A percentile compares a stretch with the other conserved stretches of the same genome.
These are phyloP conservation scores for Corythornis vintsioides DNA, from an alignment of 2,113 vertebrate genomes.

Conservation along the genomic window DNA sequence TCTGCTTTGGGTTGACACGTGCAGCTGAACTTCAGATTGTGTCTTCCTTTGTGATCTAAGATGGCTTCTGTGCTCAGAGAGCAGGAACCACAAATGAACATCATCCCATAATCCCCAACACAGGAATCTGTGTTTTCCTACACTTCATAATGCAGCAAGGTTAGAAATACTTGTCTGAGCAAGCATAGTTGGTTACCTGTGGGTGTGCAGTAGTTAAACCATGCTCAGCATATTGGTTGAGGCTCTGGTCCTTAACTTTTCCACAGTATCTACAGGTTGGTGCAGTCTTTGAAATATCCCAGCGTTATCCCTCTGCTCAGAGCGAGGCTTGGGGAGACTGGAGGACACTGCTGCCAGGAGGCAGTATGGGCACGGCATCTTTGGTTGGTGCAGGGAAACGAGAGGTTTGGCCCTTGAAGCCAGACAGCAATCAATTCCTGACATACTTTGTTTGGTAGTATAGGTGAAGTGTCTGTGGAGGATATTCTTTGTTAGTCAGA, in stretches of 20 bases:
- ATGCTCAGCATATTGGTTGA: neutral
- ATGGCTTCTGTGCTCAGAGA: neutral
- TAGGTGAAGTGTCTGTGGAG: neutral
- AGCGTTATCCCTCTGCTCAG: neutral
- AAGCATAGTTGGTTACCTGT: rapidly evolving
- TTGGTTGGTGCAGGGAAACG: neutral
- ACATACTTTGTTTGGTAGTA: neutral
- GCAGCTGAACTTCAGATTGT: neutral
- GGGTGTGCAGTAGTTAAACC: neutral
- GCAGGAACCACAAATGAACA: neutral
- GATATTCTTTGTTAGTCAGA: neutral
- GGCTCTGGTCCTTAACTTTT: neutral
- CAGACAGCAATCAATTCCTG: neutral
- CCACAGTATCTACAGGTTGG: no score
- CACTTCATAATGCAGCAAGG: rapidly evolving
- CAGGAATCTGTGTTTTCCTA: neutral
- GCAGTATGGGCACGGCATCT: rapidly evolving
- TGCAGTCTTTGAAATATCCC: neutral
- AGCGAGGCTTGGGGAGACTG: neutral
- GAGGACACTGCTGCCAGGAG: neutral
- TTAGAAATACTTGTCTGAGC: neutral
- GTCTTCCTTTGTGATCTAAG: neutral
- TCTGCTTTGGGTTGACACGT: neutral
- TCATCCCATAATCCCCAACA: neutral
- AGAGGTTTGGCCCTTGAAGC: neutral